Base-by-base conservation (phyloP, 2,113 vertebrate genomes). In the Chaetodon trifascialis region DNA sequence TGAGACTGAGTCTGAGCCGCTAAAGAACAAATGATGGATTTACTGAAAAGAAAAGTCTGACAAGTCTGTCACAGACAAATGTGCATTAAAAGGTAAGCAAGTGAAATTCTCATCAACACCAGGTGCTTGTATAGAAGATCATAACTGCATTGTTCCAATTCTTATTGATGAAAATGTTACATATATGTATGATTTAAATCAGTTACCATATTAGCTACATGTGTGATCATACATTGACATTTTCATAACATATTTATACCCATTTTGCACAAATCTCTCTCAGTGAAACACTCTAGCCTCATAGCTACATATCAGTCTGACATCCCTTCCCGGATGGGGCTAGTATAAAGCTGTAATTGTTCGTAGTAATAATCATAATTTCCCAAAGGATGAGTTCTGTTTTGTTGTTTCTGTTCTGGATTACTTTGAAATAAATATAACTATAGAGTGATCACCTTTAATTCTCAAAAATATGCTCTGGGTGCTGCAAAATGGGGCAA, bases 1-100 rank as follows among this genome's bases (percentile, higher is more conserved):
- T 56, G 80, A 84, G 67, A 47, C 44, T 0, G 11, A 82, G 80
- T 68, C 34, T 46, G 71, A 89, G 83, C 81, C 1, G 3, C 74
- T 19, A 30, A 65, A 67, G 69, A 86, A 63, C 70, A 86, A 84
- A 82, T 71, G 88, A 90, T 83, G 52, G 76, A 73, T 88, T 88
- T 80, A 73, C 73, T 77, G 64, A 42, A 59, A 36, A 40, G 67
- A 23, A 65, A 78, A 73, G 65, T 80, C 68, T 34, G n/a, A n/a
- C n/a, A n/a, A n/a, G n/a, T n/a, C n/a, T n/a, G n/a, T 62, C 34
- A 38, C 0, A 30, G 47, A 51, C 36, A 65, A 70, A 70, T 17
- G 3, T 38, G 19, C n/a, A 44, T 74, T 34, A 34, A 72, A 65
- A 73, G 68, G 44, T 64, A 77, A 59, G n/a, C 36, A 44, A 77